These are phyloP conservation scores for Acomys russatus DNA, from an alignment of 2,797 vertebrate genomes.

Conservation along the genomic window DNA sequence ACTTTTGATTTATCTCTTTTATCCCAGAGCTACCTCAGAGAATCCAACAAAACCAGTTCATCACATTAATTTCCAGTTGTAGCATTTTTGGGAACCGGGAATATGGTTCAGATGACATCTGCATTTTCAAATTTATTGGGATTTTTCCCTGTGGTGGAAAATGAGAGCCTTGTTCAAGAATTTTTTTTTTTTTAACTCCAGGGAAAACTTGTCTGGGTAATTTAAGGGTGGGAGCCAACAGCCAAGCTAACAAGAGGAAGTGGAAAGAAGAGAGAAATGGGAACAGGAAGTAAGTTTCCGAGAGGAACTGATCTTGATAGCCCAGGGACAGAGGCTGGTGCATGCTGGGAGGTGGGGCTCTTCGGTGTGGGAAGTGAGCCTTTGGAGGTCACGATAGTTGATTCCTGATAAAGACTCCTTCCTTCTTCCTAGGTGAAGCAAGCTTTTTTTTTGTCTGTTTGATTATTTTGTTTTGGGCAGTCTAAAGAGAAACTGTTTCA, in stretches of 20 bases:
- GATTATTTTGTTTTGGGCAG: background rate
- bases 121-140: slow-evolving; percentile 17
- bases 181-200: slow-evolving; percentile 20
- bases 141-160: slow-evolving; percentile 24
- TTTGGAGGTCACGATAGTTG: background rate
- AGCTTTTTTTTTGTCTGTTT: background rate
- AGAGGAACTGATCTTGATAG: slow-evolving; percentile 63
- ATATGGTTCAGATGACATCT: background rate
- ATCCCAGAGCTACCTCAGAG: slow-evolving; percentile 10
- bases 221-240: background rate
- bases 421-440: background rate
- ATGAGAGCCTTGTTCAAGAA: slow-evolving; percentile 6
- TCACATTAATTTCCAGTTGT: slow-evolving; percentile 15
- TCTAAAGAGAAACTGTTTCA: background rate
- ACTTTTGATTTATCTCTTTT: slow-evolving; percentile 19
- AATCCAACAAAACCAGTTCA: slow-evolving; percentile 1
- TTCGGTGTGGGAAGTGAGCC: background rate
- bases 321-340: background rate
- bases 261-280: background rate
- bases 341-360: background rate
- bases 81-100: background rate
- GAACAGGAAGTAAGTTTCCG: slow-evolving; percentile 62
- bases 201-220: slow-evolving; percentile 20
- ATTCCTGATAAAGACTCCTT: background rate
- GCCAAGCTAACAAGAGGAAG: slow-evolving; percentile 42